Evolutionary conservation across 2,888 invertebrate species (phyloP).

Genomic region (Diadegma fenestrale): DNA sequence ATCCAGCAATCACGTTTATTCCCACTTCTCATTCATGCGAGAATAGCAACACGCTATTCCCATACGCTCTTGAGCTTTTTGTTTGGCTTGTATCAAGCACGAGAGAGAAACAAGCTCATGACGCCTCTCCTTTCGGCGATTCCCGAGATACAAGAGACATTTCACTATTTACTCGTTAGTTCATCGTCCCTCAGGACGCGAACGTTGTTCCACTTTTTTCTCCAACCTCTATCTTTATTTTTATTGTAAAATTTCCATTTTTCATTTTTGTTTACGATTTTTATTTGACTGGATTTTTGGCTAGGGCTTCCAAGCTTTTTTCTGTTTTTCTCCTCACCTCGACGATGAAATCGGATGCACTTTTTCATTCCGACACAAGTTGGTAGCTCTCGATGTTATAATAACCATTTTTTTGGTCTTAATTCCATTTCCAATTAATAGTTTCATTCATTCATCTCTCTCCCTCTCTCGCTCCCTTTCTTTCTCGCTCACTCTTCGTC

Average conservation of each 20-base stretch:
- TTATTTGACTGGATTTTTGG: not conserved
- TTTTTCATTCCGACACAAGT: not conserved
- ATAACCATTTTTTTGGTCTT: too few relatives aligned
- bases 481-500: not conserved
- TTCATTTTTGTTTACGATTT: not conserved
- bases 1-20: constrained; percentile 42
- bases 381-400: not conserved
- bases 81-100: constrained; percentile 27
- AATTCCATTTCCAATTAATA: not conserved
- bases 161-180: constrained; percentile 33
- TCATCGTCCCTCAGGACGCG: constrained; percentile 19
- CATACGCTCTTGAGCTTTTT: constrained; percentile 19
- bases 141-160: not conserved
- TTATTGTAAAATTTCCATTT: not conserved
- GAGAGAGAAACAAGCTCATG: constrained; percentile 28
- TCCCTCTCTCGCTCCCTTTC: not conserved
- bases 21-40: constrained; percentile 39
- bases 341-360: not conserved
- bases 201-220: not conserved
- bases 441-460: not conserved
- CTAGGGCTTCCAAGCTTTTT: not conserved
- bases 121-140: not conserved
- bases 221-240: not conserved
- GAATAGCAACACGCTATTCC: constrained; percentile 49
- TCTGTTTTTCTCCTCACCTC: not conserved